phyloP scores from a whole-genome alignment of 1,140 invertebrate species.

The Drosophila subpulchrella region DNA sequence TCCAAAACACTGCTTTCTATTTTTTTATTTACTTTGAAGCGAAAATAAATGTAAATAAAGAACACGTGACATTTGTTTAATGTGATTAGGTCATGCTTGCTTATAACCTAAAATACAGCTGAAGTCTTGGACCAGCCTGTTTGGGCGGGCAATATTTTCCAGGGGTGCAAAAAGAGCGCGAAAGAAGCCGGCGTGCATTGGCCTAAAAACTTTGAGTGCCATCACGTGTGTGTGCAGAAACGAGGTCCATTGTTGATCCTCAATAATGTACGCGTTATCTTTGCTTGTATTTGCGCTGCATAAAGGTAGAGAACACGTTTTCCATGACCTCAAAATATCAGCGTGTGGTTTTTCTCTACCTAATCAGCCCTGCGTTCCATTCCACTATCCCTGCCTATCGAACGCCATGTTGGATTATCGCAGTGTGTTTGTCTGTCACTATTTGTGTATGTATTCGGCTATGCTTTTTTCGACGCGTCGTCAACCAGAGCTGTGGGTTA shows the following conservation, averaged over 20 bases:
- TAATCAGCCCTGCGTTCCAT: conserved; percentile 67
- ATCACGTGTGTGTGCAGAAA: not conserved
- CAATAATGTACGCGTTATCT: not conserved
- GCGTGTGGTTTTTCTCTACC: conserved; percentile 1
- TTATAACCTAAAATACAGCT: conserved; percentile 17
- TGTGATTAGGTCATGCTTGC: conserved; percentile 14
- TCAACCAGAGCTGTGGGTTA: conserved; percentile 34
- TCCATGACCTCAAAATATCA: conserved; percentile 14
- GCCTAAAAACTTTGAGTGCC: not conserved
- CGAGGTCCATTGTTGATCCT: not conserved
- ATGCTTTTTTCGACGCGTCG: conserved; percentile 58
- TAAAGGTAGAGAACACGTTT: not conserved
- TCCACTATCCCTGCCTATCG: conserved; percentile 59
- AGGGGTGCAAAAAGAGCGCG: conserved; percentile 24
- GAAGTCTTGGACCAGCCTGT: not conserved
- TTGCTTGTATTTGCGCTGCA: not conserved
- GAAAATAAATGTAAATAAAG: conserved; percentile 15
- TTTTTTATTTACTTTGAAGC: not conserved
- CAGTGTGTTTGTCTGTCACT: conserved; percentile 40
- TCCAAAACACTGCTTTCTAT: not conserved
- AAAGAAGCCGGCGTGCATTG: not conserved
- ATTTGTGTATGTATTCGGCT: conserved; percentile 56
- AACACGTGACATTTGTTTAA: conserved; percentile 10
- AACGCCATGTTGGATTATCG: conserved; percentile 67
- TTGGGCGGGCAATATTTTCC: conserved; percentile 8